Conservation (phyloP, 1,140 invertebrate species). For the Drosophila nigromelanica region DNA sequence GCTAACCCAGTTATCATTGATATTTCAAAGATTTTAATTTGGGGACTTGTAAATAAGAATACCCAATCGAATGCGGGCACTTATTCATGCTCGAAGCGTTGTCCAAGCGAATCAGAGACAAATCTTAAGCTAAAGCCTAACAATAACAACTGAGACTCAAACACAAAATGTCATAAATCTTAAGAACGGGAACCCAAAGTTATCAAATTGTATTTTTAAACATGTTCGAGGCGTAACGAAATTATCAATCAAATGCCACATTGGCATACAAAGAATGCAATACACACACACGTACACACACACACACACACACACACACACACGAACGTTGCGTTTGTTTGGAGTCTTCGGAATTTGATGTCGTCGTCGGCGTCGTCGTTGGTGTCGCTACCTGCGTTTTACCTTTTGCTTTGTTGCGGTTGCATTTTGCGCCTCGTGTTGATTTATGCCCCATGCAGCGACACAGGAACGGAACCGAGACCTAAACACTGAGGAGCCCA, state of each 20-base stretch:
- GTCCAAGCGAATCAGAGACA: slow-evolving; percentile 50
- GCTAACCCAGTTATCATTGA: slow-evolving; percentile 12
- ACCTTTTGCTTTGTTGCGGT: slow-evolving; percentile 44
- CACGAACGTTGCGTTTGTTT: slow-evolving; percentile 46
- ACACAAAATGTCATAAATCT: slow-evolving; percentile 70
- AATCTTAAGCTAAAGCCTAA: slow-evolving; percentile 46
- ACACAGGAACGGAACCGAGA: slow-evolving; percentile 26
- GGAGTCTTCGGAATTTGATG: slow-evolving; percentile 50
- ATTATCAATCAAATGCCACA: slow-evolving; percentile 81
- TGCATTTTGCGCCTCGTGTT: slow-evolving; percentile 62
- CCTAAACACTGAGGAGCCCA: slow-evolving; percentile 45
- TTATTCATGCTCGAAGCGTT: slow-evolving; percentile 50
- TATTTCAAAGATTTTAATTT: background rate
- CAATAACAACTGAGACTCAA: slow-evolving; percentile 27
- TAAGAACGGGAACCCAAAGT: slow-evolving; percentile 33
- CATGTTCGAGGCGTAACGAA: slow-evolving; percentile 75
- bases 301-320: slow-evolving; percentile 52
- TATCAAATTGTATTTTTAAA: slow-evolving; percentile 61
- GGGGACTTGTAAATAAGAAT: background rate
- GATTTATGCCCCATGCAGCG: slow-evolving; percentile 70
- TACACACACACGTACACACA: slow-evolving; percentile 41
- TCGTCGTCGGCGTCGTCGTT: slow-evolving; percentile 47
- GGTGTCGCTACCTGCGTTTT: slow-evolving; percentile 55
- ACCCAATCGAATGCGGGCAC: slow-evolving; percentile 63
- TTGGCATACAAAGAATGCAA: slow-evolving; percentile 75